Percentiles rank a stretch among this genome's conserved stretches.
Conservation (phyloP, 64 coral and sea anemone genomes). For the Montipora efflorescens region DNA sequence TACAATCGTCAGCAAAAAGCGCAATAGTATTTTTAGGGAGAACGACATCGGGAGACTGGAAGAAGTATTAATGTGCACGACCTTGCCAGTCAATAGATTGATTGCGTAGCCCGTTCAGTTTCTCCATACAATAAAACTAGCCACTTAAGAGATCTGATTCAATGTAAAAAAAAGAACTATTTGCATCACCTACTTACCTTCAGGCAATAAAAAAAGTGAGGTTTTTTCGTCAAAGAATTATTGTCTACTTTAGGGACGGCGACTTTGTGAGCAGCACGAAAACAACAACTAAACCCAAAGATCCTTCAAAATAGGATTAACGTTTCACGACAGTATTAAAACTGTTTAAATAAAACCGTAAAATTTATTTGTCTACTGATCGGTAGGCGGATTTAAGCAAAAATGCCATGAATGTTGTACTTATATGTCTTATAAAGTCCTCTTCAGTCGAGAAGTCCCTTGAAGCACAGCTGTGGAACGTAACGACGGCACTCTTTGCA, state of each 20-base stretch:
- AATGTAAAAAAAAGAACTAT: too few relatives aligned
- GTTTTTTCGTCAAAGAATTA: neutral
- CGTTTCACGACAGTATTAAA: neutral
- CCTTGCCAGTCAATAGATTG: too few relatives aligned
- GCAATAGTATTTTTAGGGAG: too few relatives aligned
- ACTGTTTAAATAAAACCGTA: neutral
- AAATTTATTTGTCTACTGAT: neutral
- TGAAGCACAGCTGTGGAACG: neutral
- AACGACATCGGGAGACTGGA: too few relatives aligned
- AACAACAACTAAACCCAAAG: neutral
- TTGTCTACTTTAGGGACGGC: neutral
- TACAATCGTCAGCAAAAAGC: too few relatives aligned
- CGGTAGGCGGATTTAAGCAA: neutral
- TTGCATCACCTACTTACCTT: too few relatives aligned
- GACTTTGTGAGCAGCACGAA: neutral
- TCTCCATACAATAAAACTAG: too few relatives aligned
- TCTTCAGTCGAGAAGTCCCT: too few relatives aligned
- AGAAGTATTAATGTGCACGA: too few relatives aligned
- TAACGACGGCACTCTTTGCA: neutral
- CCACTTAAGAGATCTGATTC: too few relatives aligned
- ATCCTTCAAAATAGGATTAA: neutral
- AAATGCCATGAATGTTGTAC: conserved; percentile 17
- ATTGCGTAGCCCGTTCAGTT: too few relatives aligned
- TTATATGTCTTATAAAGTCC: neutral
- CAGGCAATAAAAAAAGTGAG: too few relatives aligned